Conservation (phyloP, 2,888 invertebrate species). For the Pachycephus smyrnensis region DNA sequence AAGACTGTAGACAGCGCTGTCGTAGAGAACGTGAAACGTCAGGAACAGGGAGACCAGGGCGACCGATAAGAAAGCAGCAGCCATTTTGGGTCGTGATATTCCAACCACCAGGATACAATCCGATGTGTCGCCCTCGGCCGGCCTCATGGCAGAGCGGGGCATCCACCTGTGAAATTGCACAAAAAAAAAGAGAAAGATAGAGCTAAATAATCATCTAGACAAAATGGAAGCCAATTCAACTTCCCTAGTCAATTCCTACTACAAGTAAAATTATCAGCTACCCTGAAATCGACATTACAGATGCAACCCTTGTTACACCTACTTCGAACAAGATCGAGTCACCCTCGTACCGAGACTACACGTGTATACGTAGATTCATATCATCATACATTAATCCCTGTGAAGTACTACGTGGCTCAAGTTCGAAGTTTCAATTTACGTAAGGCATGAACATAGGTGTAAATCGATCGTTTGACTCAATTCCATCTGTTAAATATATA, state of each 20-base stretch:
- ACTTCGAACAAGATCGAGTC: neutral
- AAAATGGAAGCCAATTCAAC: neutral
- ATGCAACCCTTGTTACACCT: neutral
- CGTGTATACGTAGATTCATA: neutral
- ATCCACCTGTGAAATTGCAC: slow-evolving; percentile 76
- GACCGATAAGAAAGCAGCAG: slow-evolving; percentile 82
- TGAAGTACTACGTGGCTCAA: neutral
- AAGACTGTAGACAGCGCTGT: slow-evolving; percentile 85
- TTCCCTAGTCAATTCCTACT: neutral
- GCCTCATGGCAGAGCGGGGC: slow-evolving; percentile 84
- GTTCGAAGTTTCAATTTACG: neutral
- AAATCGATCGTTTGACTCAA: neutral
- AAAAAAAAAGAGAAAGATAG: neutral
- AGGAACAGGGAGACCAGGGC: slow-evolving; percentile 85
- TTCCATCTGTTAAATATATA: neutral
- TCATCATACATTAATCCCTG: neutral
- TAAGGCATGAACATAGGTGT: neutral
- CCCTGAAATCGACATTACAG: neutral
- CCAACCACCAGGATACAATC: slow-evolving; percentile 88
- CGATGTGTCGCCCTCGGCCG: slow-evolving; percentile 85
- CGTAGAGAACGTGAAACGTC: slow-evolving; percentile 87
- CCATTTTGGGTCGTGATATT: slow-evolving; percentile 86
- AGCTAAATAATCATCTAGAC: neutral
- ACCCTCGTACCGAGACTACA: neutral
- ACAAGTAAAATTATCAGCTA: neutral